A percentile compares a stretch with the other conserved stretches of the same genome.
phyloP scores from a whole-genome alignment of 2,797 vertebrate species.

The Anableps anableps region DNA sequence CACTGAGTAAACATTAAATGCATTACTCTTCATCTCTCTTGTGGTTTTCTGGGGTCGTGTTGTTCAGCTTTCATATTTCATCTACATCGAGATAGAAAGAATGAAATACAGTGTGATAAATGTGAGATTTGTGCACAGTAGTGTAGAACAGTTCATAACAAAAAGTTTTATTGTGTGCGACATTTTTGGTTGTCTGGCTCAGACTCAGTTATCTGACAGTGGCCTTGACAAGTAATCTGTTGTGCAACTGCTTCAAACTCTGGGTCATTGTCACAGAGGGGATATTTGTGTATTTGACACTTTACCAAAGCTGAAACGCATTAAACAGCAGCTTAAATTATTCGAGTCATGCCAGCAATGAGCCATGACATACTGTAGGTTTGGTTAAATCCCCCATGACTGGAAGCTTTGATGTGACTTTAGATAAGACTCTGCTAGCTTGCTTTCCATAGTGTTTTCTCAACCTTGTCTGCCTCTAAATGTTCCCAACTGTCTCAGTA shows the following conservation, averaged over 20 bases:
- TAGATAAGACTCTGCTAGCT: constrained; percentile 22
- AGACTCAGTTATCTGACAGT: constrained; percentile 9
- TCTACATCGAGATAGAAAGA: constrained; percentile 17
- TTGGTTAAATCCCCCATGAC: constrained; percentile 21
- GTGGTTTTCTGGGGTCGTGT: constrained; percentile 10
- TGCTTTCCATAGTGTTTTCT: constrained; percentile 31
- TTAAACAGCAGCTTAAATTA: constrained; percentile 23
- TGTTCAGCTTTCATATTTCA: constrained; percentile 29
- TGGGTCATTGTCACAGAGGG: constrained; percentile 17
- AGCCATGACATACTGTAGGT: constrained; percentile 1
- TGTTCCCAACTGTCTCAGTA: constrained; percentile 44
- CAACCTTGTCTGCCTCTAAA: constrained; percentile 41
- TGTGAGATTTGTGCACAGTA: constrained; percentile 19
- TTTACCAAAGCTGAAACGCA: constrained; percentile 13
- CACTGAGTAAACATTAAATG: constrained; percentile 18
- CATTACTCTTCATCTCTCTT: not conserved
- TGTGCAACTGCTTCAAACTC: constrained; percentile 9
- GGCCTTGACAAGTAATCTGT: not conserved
- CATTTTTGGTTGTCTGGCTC: constrained; percentile 17
- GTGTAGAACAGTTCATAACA: constrained; percentile 17
- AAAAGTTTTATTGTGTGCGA: constrained; percentile 21
- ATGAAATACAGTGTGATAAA: constrained; percentile 25
- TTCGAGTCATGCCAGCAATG: constrained; percentile 17
- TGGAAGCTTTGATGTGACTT: constrained; percentile 17
- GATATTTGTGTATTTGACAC: constrained; percentile 5